A percentile compares a stretch with the other conserved stretches of the same genome.
These are phyloP conservation scores for Diarsia dahlii DNA, from an alignment of 2,888 invertebrate species.

Conservation along the genomic window DNA sequence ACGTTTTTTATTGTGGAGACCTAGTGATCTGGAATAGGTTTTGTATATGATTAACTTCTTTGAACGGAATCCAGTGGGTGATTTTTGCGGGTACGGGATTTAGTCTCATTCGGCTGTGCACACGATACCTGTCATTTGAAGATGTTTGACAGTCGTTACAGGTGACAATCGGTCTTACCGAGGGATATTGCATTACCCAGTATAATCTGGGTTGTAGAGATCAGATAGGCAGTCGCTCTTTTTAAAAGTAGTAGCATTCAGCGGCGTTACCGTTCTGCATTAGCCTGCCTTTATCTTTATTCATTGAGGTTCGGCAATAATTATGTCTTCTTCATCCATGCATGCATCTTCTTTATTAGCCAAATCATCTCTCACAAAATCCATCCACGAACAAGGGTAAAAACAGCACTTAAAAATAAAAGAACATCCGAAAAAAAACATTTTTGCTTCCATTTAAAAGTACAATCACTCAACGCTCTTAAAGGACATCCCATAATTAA, in stretches of 20 bases:
- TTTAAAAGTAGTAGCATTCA: neutral
- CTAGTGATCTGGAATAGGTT: slow-evolving; percentile 50
- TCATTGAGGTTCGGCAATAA: no score
- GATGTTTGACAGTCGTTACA: no score
- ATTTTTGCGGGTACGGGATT: no score
- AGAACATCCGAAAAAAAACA: neutral
- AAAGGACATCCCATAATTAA: slow-evolving; percentile 51
- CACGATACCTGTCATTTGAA: neutral
- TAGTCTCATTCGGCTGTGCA: no score
- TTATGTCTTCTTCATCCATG: no score
- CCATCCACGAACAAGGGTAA: no score
- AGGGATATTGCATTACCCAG: neutral
- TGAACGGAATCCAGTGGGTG: neutral
- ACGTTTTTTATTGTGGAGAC: slow-evolving; percentile 58
- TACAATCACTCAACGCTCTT: slow-evolving; percentile 30
- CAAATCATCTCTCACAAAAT: neutral
- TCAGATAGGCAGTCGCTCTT: neutral
- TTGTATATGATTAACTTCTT: slow-evolving; percentile 35
- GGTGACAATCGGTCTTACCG: neutral
- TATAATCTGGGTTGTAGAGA: neutral
- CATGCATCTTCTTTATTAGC: neutral
- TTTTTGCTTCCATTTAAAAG: slow-evolving; percentile 7
- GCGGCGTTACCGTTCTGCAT: neutral
- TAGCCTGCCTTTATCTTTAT: no score
- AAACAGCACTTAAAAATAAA: no score